Percentiles rank a stretch among this genome's conserved stretches.
Conservation (phyloP, 1,140 invertebrate genomes). For the Leptopilina clavipes region DNA sequence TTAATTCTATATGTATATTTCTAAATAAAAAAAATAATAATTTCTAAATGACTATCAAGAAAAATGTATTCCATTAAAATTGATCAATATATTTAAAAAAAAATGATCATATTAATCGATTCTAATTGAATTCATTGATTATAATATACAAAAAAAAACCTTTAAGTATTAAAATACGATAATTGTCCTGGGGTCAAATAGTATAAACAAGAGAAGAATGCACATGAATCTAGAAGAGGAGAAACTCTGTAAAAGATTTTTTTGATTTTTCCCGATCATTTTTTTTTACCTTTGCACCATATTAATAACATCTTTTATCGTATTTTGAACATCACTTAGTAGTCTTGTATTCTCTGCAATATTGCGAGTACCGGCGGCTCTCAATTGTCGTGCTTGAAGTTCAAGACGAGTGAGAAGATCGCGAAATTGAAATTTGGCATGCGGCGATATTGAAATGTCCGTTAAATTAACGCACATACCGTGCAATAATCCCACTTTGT, state of each 20-base stretch:
- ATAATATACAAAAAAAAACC: conserved; percentile 15
- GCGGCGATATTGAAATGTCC: conserved; percentile 85
- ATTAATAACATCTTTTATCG: conserved; percentile 87
- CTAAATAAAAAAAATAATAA: neutral
- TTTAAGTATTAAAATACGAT: neutral
- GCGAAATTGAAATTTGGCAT: conserved; percentile 91
- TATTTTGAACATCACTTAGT: conserved; percentile 85
- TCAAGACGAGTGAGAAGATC: conserved; percentile 89
- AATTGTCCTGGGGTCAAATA: neutral
- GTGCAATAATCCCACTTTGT: conserved; percentile 87
- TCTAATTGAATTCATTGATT: neutral
- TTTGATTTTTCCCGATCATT: neutral
- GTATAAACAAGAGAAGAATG: neutral
- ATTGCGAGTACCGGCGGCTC: conserved; percentile 83
- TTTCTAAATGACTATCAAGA: neutral
- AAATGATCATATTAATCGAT: neutral
- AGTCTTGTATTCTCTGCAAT: conserved; percentile 81
- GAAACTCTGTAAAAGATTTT: neutral
- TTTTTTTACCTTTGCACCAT: conserved; percentile 83
- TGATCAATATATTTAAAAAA: neutral
- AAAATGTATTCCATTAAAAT: neutral
- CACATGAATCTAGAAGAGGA: neutral
- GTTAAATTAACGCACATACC: conserved; percentile 84
- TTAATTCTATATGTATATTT: neutral
- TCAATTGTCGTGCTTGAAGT: conserved; percentile 83